Base-by-base conservation (phyloP, 2,888 invertebrate genomes). In the Agrypnus murinus region DNA sequence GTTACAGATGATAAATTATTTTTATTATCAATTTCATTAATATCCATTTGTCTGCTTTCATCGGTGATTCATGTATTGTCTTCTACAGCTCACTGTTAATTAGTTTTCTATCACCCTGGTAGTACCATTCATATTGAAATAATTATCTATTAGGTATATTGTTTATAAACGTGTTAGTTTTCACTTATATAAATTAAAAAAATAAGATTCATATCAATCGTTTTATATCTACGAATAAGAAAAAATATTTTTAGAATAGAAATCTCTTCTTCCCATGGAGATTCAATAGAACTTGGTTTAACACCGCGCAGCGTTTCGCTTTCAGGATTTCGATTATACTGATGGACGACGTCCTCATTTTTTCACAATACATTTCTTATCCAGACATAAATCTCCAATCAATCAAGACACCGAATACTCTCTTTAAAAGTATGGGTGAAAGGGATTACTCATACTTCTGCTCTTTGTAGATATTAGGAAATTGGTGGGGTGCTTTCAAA, bases 21-120 rank as follows among this genome's bases (percentile, higher is more conserved):
- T 80, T 80, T 79, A 78, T 80, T 75, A 75, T 76, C 77, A 77
- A 81, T 80, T 82, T 80, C 81, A 84, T 84, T 83, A 84, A 84
- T 84, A 84, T 83, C 78, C 83, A 83, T 84, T 84, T 78, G 79
- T 78, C 81, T 79, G 78, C 77, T 79, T 80, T 82, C 79, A 79
- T 81, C 81, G 81, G 79, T 80, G 81, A 81, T 80, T 80, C 79
- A 80, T 72, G 53, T 45, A 53, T 66, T 59, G 48, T 59, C 65
- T 45, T 43, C 57, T 57, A 65, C 9, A 55, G 45, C 36, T 43
- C 14, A 55, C 12, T 34, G 17, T 32, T 45, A 57, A 65, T 55
- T 43, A 71, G 65, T 17, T 36, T 55, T 62, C 71, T 70, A 73
- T 72, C 74, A 73, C 67, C 25, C 5, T 25, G 25, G 25, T 25